Base-by-base conservation (phyloP, 2,888 invertebrate genomes). In the Parelbella ahira region DNA sequence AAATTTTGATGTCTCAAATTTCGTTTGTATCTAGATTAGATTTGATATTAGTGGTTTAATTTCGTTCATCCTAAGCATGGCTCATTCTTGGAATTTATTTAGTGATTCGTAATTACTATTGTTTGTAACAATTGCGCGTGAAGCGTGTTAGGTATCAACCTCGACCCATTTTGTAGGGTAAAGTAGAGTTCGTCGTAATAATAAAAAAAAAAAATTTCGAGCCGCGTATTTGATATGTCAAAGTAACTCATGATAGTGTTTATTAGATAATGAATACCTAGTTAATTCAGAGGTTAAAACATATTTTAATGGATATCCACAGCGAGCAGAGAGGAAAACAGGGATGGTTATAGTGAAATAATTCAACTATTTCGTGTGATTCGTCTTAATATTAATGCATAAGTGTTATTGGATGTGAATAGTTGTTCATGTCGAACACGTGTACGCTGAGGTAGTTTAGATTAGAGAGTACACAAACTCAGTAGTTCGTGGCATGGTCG, bases 181-280 rank as follows among this genome's bases (percentile, higher is more conserved):
- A 68, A 56, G 75, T 87, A 87, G 86, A 75, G 73, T 56, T 55
- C 45, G 68, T 70, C 73, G 62, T 75, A 71, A 71, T 73, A 76
- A 62, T 30, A 10, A 25, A 19, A 15, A 15, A 75, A 77, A 74
- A 74, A 82, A 66, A 83, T 81, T 84, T 86, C 84, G 87, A 87
- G 87, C 87, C 87, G 87, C 87, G 87, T 87, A 78, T 76, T 82
- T 78, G 72, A 87, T 87, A 87, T 87, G 87, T 87, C 84, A 87
- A 86, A 83, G 86, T 86, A 86, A 84, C 58, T 76, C 83, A 83
- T 83, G 68, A 84, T 83, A 80, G 83, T 79, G 75, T 71, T 75
- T 76, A 77, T 80, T 81, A 86, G 82, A 70, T 84, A 79, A 70
- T 61, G 54, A 77, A 70, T 69, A 80, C 67, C 75, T 81, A 86